A percentile compares a stretch with the other conserved stretches of the same genome.
phyloP scores from a whole-genome alignment of 1,140 invertebrate species.

The Drosophila sechellia region DNA sequence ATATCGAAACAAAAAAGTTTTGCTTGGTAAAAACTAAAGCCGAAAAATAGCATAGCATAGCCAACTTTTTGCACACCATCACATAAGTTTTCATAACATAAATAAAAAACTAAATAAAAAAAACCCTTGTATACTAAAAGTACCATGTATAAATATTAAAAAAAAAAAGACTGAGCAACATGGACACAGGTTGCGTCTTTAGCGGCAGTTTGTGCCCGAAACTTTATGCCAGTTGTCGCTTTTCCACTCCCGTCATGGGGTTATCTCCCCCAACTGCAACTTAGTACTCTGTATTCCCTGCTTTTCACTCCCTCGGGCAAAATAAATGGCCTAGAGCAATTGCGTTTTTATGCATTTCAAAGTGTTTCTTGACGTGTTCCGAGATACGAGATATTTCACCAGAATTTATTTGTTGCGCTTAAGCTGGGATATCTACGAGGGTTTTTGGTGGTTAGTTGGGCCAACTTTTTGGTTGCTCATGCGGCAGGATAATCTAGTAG shows the following conservation, averaged over 20 bases:
- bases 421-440: constrained; percentile 3
- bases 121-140: background rate
- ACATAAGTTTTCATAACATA: no score
- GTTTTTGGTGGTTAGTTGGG: constrained; percentile 5
- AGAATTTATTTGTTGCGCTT: constrained; percentile 59
- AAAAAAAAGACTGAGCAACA: constrained; percentile 1
- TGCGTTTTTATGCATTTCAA: constrained; percentile 76
- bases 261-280: constrained; percentile 6
- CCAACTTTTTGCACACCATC: no score
- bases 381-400: constrained; percentile 38
- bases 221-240: constrained; percentile 41
- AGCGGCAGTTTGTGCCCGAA: constrained; percentile 54
- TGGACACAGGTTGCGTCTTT: constrained; percentile 54
- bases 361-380: constrained; percentile 72
- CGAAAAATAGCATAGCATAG: no score
- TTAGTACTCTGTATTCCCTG: background rate
- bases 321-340: constrained; percentile 57
- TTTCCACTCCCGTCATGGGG: constrained; percentile 25
- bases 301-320: background rate
- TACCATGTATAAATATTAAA: no score
- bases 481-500: constrained; percentile 19
- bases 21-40: no score
- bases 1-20: background rate
- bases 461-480: constrained; percentile 3
- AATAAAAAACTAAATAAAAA: background rate